phyloP scores from a whole-genome alignment of 1,140 invertebrate genomes.

The Drosophila tropicalis region DNA sequence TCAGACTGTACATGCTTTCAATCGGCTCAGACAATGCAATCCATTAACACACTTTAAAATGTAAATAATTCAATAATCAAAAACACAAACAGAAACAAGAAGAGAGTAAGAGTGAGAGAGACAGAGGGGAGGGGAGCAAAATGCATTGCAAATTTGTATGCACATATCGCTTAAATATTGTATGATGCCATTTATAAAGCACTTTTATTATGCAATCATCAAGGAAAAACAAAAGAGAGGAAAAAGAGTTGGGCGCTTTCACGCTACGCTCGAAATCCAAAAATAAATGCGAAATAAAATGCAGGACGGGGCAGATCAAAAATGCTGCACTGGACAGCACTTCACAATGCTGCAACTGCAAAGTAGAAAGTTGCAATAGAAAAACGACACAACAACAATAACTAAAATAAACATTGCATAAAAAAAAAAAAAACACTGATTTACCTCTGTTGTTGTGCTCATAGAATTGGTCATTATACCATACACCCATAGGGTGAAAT shows the following conservation, averaged over 20 bases:
- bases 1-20: neutral
- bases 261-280: slow-evolving; percentile 68
- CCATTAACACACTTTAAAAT: slow-evolving; percentile 16
- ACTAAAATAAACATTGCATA: slow-evolving; percentile 42
- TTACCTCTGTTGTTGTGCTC: slow-evolving; percentile 49
- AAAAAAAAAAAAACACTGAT: slow-evolving; percentile 43
- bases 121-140: neutral
- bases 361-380: slow-evolving; percentile 58
- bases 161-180: slow-evolving; percentile 42
- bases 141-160: slow-evolving; percentile 17
- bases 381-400: slow-evolving; percentile 32
- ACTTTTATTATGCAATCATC: slow-evolving; percentile 49
- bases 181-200: slow-evolving; percentile 65
- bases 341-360: slow-evolving; percentile 23
- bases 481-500: no score
- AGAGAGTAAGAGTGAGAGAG: neutral
- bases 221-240: slow-evolving; percentile 6
- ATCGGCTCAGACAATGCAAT: slow-evolving; percentile 12
- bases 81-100: no score
- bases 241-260: slow-evolving; percentile 46
- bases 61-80: neutral
- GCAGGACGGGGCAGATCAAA: slow-evolving; percentile 52
- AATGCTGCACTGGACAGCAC: slow-evolving; percentile 15
- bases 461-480: slow-evolving; percentile 58
- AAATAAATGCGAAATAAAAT: slow-evolving; percentile 55